phyloP scores from a whole-genome alignment of 2,113 vertebrate genomes.

The Bombycilla garrulus region DNA sequence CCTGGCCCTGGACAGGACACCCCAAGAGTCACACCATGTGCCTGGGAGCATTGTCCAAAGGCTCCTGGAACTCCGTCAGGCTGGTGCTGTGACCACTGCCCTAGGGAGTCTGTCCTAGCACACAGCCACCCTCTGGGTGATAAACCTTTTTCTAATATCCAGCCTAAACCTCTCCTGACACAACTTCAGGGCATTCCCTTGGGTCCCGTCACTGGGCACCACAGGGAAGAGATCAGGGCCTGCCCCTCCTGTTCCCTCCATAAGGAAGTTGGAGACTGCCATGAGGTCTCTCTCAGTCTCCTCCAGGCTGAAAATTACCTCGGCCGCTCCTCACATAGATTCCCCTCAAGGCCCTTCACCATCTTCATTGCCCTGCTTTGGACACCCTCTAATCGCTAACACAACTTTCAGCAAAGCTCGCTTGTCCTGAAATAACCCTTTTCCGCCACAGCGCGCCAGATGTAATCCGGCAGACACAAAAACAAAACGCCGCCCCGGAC shows the following conservation, averaged over 20 bases:
- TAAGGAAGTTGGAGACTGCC: accelerated
- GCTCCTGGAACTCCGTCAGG: neutral
- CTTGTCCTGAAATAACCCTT: neutral
- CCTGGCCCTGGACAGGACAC: neutral
- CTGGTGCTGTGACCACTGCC: neutral
- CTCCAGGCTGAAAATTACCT: neutral
- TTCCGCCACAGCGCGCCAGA: neutral
- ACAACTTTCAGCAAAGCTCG: neutral
- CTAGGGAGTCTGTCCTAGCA: neutral
- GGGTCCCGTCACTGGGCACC: too few relatives aligned
- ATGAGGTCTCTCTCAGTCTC: neutral
- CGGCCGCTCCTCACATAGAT: neutral
- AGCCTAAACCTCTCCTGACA: neutral
- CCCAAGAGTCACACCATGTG: neutral
- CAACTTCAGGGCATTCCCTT: neutral
- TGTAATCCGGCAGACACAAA: accelerated
- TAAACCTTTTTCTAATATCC: neutral
- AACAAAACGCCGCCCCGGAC: neutral
- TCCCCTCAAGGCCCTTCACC: neutral
- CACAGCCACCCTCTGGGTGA: too few relatives aligned
- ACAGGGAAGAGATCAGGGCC: accelerated
- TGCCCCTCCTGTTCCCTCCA: neutral
- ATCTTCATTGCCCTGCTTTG: accelerated
- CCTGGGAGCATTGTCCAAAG: neutral
- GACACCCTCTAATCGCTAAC: neutral